Evolutionary conservation across 2,888 invertebrate species (phyloP), one percentile per base, ranked within the genome.

Genomic region (Saturnia japonica): DNA sequence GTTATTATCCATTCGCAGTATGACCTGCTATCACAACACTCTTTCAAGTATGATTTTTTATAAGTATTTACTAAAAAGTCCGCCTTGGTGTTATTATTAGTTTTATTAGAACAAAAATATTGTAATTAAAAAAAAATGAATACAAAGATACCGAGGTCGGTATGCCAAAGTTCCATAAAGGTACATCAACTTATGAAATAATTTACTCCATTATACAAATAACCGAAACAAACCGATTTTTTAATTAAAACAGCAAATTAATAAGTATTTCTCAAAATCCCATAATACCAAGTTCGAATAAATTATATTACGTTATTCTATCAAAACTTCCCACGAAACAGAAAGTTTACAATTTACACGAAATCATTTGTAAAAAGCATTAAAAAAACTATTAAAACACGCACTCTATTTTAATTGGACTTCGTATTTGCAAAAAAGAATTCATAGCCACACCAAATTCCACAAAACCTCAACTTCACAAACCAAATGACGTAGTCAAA

Each of bases 1-100:
- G 81, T 83, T 90, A 92, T 91, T 89, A 89, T 89, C 91, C 90
- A 91, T 93, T 93, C 92, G 91, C 92, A 91, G 91, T 88, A 90
- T 87, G 88, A 87, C 89, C 87, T 90, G 90, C 82, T 80, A 76
- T 80, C 78, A 78, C 83, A 80, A 64, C 83, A 81, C 81, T 76
- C 69, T 77, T 77, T 78, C 80, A 75, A 76, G 76, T 60, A 12
- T 16, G 1, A n/a, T 28, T 60, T 28, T 28, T 7, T 22, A n/a
- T 54, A 22, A 47, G 43, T 43, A 19, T 54, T 54, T 1, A 7
- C 14, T 28, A 14, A 28, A 12, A 60, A 60, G 14, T 14, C 57
- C 16, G 19, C 19, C 11, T 19, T 19, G 11, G 47, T 34, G 6
- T 34, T 34, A 2, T 34, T 34, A 34, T 34, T 34, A 34, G 6